Evolutionary conservation across 1,140 invertebrate species (phyloP).

Genomic region (Cephus cinctus): DNA sequence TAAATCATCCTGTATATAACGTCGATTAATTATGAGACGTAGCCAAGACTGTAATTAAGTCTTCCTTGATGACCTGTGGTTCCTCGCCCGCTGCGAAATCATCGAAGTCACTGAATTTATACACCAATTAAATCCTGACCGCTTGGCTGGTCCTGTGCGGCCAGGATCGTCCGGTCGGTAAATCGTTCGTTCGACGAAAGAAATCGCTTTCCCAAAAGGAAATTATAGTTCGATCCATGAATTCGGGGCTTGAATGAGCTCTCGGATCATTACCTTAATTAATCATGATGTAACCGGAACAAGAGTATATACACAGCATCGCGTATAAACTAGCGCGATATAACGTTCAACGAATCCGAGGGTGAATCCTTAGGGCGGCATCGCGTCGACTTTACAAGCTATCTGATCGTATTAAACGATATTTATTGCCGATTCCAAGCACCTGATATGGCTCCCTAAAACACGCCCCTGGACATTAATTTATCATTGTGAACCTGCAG

Average conservation of each 20-base stretch:
- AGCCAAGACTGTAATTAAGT: conserved; percentile 40
- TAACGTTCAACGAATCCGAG: too few relatives aligned
- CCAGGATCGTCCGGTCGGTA: conserved; percentile 25
- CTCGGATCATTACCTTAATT: too few relatives aligned
- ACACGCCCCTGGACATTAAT: neutral
- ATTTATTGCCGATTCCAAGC: conserved; percentile 3
- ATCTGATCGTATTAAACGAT: conserved; percentile 8
- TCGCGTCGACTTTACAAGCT: conserved; percentile 1
- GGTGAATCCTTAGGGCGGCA: neutral
- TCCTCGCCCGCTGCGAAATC: conserved; percentile 28
- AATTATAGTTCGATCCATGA: too few relatives aligned
- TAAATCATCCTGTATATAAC: conserved; percentile 30
- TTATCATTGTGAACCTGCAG: too few relatives aligned
- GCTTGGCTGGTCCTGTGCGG: too few relatives aligned
- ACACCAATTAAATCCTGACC: too few relatives aligned
- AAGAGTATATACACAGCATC: too few relatives aligned
- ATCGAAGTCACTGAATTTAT: too few relatives aligned
- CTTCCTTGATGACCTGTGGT: conserved; percentile 26
- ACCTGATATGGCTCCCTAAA: conserved; percentile 1
- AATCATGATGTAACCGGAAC: too few relatives aligned
- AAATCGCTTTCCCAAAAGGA: conserved; percentile 10
- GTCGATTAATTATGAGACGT: conserved; percentile 41
- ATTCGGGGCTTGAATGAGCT: too few relatives aligned
- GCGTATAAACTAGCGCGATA: too few relatives aligned
- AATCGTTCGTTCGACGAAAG: conserved; percentile 10